These are phyloP conservation scores for Galago senegalensis DNA, from an alignment of 2,797 vertebrate genomes.

Conservation along the genomic window DNA sequence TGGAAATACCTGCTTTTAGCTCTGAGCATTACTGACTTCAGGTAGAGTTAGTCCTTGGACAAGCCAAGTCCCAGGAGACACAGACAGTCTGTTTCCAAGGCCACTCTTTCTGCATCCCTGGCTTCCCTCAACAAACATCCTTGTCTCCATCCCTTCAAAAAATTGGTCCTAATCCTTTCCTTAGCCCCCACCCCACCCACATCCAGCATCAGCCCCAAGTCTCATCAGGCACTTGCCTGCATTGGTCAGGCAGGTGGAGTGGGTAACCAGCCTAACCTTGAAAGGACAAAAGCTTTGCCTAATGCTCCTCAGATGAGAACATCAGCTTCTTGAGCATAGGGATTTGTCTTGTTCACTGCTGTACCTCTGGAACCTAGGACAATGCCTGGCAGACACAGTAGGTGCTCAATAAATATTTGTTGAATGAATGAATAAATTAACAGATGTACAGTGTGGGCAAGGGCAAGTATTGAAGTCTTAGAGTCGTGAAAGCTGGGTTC, in stretches of 20 bases:
- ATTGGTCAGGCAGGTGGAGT: background rate
- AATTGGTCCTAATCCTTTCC: background rate
- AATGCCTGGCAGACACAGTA: background rate
- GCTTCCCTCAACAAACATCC: background rate
- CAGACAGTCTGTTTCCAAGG: background rate
- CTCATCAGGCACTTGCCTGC: background rate
- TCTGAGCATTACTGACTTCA: background rate
- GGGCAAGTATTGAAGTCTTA: background rate
- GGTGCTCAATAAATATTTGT: background rate
- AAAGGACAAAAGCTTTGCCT: background rate
- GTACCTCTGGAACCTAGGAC: background rate
- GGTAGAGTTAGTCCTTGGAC: background rate
- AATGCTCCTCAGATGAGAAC: background rate
- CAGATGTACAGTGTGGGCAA: background rate
- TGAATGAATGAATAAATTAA: background rate
- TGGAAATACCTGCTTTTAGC: constrained; percentile 12
- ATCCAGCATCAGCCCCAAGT: background rate
- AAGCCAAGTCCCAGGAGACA: background rate
- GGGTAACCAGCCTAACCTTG: background rate
- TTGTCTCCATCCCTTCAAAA: background rate
- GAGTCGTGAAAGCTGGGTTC: background rate
- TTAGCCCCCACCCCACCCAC: background rate
- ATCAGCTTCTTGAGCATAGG: background rate
- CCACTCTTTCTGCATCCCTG: background rate
- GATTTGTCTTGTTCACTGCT: background rate